Evolutionary conservation across 2,113 vertebrate species (phyloP), one percentile per base, ranked within the genome.

Genomic region (Fulmarus glacialis): DNA sequence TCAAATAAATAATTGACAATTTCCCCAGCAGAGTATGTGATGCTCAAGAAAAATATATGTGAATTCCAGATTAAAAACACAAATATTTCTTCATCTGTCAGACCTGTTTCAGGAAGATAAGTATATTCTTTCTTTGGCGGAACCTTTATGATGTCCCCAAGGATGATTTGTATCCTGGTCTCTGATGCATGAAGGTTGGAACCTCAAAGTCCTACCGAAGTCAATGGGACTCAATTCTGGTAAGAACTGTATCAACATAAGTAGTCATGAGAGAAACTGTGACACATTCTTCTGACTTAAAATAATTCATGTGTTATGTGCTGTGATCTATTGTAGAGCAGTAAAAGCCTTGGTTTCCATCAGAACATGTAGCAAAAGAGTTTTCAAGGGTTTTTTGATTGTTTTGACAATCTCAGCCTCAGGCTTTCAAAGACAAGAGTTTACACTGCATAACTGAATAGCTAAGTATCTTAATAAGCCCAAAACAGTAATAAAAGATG

Each of bases 1-100:
- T 55, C 62, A 86, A 93, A 90, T 72, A 95, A 97, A 88, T 87
- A 91, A 94, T 62, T 88, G 67, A 90, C 50, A 85, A 26, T 58
- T 95, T 92, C 68, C 66, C 58, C 78, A 97, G 70, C 22, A 88
- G 70, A 79, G 11, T 68, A 72, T 56, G 58, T 34, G 56, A 82
- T 52, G 70, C 52, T 87, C 56, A 60, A 48, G 56, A 87, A 94
- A 87, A 88, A 82, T n/a, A 15, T 47, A 34, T 62, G 58, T 80
- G 82, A 96, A 90, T 88, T 96, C 67, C 42, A 64, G 63, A 93
- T 92, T 90, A 93, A 94, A 97, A 80, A 0, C 42, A 92, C 58
- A 86, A 95, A 55, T 83, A 92, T 32, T 94, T 89, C 60, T 93
- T 94, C 86, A 50, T 72, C 79, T 93, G 66, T 43, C 66, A 90